These are phyloP conservation scores for Lepilemur septentrionalis DNA, from an alignment of 2,797 vertebrate genomes.

Conservation along the genomic window DNA sequence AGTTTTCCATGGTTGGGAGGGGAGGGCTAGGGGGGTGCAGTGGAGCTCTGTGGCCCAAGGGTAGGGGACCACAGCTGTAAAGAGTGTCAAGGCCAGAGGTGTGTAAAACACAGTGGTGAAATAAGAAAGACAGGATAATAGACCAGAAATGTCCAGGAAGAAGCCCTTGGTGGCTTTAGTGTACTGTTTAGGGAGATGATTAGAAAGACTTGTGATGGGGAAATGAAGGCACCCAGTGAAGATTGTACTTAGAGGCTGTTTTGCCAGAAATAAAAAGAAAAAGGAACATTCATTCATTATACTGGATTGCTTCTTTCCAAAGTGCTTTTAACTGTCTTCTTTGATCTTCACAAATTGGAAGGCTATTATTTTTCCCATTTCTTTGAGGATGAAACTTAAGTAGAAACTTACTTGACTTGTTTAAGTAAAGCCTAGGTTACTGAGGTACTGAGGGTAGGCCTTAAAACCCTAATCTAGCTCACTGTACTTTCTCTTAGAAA, in stretches of 20 bases:
- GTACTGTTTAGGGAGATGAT: background rate
- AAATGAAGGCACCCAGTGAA: background rate
- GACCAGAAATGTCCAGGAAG: background rate
- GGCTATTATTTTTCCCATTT: background rate
- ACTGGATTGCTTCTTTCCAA: background rate
- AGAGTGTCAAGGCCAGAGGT: background rate
- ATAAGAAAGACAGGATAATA: background rate
- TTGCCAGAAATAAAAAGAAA: background rate
- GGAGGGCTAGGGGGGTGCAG: no score
- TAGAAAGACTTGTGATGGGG: background rate
- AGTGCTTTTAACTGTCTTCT: background rate
- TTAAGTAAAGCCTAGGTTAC: background rate
- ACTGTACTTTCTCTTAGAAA: slow-evolving; percentile 19
- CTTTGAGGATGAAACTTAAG: background rate
- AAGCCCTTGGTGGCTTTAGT: background rate
- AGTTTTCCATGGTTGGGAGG: no score
- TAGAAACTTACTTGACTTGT: background rate
- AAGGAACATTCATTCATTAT: background rate
- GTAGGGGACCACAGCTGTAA: no score
- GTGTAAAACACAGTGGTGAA: background rate
- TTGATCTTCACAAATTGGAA: background rate
- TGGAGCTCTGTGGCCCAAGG: no score
- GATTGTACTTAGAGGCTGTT: background rate
- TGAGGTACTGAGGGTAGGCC: background rate
- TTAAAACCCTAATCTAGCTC: background rate